phyloP scores from a whole-genome alignment of 2,113 vertebrate genomes.

The Pelobates fuscus region DNA sequence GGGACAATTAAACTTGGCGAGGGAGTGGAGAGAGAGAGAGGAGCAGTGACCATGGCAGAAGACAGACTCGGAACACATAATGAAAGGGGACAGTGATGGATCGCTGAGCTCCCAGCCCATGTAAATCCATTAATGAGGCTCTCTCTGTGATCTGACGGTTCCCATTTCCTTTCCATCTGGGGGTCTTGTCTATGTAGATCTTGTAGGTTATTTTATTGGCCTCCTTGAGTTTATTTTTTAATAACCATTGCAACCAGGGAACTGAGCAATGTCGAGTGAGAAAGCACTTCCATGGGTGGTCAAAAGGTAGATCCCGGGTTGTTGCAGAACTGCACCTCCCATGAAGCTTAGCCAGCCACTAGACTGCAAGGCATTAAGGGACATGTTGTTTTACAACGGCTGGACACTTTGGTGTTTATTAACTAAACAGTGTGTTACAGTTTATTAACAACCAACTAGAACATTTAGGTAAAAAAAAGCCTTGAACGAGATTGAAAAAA shows the following conservation, averaged over 20 bases:
- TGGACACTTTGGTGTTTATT: no score
- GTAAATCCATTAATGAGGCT: slow-evolving; percentile 49
- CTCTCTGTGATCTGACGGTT: slow-evolving; percentile 10
- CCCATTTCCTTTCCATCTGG: slow-evolving; percentile 12
- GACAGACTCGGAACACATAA: background rate
- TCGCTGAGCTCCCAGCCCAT: slow-evolving; percentile 31
- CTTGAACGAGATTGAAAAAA: no score
- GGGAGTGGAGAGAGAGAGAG: slow-evolving; percentile 30
- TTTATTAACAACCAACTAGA: no score
- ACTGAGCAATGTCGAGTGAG: no score
- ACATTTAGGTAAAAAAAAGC: no score
- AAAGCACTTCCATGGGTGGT: no score
- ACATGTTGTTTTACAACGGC: no score
- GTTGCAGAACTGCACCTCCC: no score
- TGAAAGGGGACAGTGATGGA: slow-evolving; percentile 44
- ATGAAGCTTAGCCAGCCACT: no score
- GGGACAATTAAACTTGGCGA: slow-evolving; percentile 34
- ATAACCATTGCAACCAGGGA: background rate
- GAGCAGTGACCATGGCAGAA: background rate
- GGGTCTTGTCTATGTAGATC: background rate
- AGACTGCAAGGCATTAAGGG: no score
- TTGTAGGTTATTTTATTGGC: background rate
- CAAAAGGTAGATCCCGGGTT: no score
- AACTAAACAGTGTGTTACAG: no score
- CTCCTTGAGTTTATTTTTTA: background rate